These are phyloP conservation scores for Sebastes flavidus DNA, from an alignment of 2,797 vertebrate genomes.

Conservation along the genomic window DNA sequence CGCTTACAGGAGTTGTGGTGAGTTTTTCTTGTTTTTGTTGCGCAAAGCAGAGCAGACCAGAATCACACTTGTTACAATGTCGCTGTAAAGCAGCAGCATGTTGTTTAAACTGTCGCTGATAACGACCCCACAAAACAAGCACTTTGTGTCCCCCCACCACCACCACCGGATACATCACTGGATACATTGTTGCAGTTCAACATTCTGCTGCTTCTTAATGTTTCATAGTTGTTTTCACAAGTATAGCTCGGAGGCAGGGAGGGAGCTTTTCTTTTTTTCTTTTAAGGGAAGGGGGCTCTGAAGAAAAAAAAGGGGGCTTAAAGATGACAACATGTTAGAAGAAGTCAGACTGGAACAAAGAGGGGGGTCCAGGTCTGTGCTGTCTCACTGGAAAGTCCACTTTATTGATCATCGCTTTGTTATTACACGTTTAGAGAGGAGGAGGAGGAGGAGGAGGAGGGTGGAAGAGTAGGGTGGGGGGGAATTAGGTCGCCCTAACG, in stretches of 20 bases:
- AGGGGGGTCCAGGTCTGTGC: conserved; percentile 37
- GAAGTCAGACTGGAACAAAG: conserved; percentile 62
- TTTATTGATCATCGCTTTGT: conserved; percentile 80
- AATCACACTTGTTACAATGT: conserved; percentile 64
- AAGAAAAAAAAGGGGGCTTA: conserved; percentile 14
- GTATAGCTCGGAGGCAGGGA: conserved; percentile 78
- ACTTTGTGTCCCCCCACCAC: conserved; percentile 11
- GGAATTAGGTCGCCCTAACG: conserved; percentile 59
- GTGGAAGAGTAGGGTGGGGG: conserved; percentile 15
- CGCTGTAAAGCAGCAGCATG: conserved; percentile 35
- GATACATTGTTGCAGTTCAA: no score
- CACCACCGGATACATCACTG: background rate
- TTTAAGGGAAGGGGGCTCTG: conserved; percentile 44
- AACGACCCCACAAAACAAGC: conserved; percentile 47
- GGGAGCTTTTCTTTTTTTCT: conserved; percentile 46
- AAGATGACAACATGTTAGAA: conserved; percentile 37
- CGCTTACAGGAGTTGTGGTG: conserved; percentile 75
- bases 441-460: conserved; percentile 31
- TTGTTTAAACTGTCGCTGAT: conserved; percentile 35
- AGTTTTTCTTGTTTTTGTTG: conserved; percentile 70
- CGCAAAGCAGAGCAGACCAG: conserved; percentile 19
- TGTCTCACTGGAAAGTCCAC: conserved; percentile 64
- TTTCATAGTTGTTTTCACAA: conserved; percentile 49
- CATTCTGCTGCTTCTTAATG: no score
- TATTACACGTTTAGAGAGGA: conserved; percentile 62